Evolutionary conservation across 2,888 invertebrate genomes (phyloP).

Genomic region (Drosophila quasianomalipes): DNA sequence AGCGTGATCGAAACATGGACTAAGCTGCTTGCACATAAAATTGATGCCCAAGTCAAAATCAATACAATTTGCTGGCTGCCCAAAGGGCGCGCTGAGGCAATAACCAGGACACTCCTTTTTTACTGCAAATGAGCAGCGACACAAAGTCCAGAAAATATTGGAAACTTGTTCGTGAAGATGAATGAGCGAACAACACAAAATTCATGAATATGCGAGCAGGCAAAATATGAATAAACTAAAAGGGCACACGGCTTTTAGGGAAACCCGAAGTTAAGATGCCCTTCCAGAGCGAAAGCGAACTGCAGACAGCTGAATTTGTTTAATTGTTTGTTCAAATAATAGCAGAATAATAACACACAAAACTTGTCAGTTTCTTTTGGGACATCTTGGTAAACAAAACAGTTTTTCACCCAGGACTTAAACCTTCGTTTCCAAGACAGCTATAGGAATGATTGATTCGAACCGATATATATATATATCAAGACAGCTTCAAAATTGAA

Average conservation of each 20-base stretch:
- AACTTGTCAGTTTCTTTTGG: neutral
- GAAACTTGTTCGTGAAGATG: conserved; percentile 64
- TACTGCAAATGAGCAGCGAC: conserved; percentile 72
- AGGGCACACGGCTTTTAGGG: rapidly evolving
- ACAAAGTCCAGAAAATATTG: conserved; percentile 35
- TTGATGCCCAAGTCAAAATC: conserved; percentile 46
- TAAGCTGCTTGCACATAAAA: conserved; percentile 45
- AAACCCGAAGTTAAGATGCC: neutral
- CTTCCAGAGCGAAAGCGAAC: neutral
- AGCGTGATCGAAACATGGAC: conserved; percentile 28
- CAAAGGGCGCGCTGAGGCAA: neutral
- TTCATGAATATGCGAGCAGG: conserved; percentile 66
- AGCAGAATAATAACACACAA: neutral
- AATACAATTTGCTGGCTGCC: conserved; percentile 51
- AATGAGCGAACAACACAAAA: conserved; percentile 37
- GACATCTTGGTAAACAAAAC: neutral
- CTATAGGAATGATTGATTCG: too few species aligned
- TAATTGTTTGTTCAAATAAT: too few species aligned
- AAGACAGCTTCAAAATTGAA: neutral
- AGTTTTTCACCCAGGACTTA: neutral
- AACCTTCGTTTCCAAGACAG: neutral
- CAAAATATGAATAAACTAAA: conserved; percentile 37
- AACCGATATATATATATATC: too few species aligned
- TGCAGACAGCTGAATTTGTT: neutral
- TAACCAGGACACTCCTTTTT: conserved; percentile 50